phyloP scores from a whole-genome alignment of 2,113 vertebrate species.

The Anoplopoma fimbria region DNA sequence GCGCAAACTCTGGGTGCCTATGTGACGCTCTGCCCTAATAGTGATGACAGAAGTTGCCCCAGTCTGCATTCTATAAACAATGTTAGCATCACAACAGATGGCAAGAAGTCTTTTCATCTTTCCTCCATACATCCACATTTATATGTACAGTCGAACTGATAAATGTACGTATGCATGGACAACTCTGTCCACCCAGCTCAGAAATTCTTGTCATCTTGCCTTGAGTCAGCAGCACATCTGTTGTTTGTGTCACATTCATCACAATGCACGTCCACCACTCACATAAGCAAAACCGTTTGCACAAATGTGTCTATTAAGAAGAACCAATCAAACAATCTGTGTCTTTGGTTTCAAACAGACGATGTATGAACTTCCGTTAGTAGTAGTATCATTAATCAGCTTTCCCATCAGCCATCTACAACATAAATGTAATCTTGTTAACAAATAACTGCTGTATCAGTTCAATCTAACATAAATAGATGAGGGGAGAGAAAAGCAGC shows the following conservation, averaged over 20 bases:
- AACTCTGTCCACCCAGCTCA: background rate
- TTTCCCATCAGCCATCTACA: background rate
- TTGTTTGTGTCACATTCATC: conserved; percentile 24
- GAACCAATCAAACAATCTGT: background rate
- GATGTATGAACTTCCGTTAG: background rate
- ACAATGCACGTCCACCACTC: background rate
- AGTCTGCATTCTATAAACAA: background rate
- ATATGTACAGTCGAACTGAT: background rate
- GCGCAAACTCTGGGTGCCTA: conserved; percentile 37
- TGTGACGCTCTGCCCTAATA: conserved; percentile 14
- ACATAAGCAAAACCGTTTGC: background rate
- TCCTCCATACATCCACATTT: background rate
- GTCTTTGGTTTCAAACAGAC: background rate
- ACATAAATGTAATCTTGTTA: background rate
- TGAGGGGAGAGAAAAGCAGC: conserved; percentile 7
- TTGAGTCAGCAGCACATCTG: conserved; percentile 30
- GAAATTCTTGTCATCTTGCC: conserved; percentile 7
- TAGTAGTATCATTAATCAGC: background rate
- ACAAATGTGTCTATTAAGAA: background rate
- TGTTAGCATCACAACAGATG: conserved; percentile 25
- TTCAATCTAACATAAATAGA: conserved; percentile 6
- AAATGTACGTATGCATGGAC: background rate
- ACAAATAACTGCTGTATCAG: conserved; percentile 7
- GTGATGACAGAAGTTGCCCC: conserved; percentile 26
- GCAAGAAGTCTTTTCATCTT: background rate